Percentiles rank a stretch among this genome's conserved stretches.
Conservation (phyloP, 2,888 invertebrate species). For the Acrobasis repandana region DNA sequence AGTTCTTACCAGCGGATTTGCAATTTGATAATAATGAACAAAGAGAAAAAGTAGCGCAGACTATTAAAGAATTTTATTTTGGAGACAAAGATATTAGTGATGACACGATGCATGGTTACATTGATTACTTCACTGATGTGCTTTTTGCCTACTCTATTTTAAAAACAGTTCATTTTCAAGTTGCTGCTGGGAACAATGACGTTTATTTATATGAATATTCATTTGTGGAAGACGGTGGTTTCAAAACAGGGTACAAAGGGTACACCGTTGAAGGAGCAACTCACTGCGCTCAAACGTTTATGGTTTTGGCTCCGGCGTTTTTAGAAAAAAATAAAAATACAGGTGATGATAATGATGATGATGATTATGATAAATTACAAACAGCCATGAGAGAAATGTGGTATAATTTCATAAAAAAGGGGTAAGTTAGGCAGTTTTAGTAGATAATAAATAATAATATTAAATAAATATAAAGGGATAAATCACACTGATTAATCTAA, state of each 20-base stretch:
- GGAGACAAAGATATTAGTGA: conserved; percentile 37
- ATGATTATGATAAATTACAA: conserved; percentile 40
- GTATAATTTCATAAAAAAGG: conserved; percentile 49
- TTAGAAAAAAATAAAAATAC: neutral
- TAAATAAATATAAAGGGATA: too few species aligned
- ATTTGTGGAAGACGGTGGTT: conserved; percentile 38
- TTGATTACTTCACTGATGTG: conserved; percentile 48
- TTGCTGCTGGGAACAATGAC: conserved; percentile 40
- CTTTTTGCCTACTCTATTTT: conserved; percentile 40
- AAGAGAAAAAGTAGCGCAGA: conserved; percentile 40
- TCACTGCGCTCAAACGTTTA: conserved; percentile 46
- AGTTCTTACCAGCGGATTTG: conserved; percentile 56
- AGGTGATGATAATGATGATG: conserved; percentile 30
- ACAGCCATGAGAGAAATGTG: conserved; percentile 44
- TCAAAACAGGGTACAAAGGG: neutral
- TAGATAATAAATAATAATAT: too few species aligned
- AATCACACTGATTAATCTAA: too few species aligned
- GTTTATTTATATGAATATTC: conserved; percentile 48
- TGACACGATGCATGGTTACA: conserved; percentile 39
- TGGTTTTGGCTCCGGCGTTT: conserved; percentile 35
- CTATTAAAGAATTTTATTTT: conserved; percentile 49
- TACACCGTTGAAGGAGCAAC: conserved; percentile 37
- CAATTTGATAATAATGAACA: conserved; percentile 41
- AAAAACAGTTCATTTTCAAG: conserved; percentile 38
- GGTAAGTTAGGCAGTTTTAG: too few species aligned